Base-by-base conservation (phyloP, 2,113 vertebrate genomes). In the Chlorocebus sabaeus region DNA sequence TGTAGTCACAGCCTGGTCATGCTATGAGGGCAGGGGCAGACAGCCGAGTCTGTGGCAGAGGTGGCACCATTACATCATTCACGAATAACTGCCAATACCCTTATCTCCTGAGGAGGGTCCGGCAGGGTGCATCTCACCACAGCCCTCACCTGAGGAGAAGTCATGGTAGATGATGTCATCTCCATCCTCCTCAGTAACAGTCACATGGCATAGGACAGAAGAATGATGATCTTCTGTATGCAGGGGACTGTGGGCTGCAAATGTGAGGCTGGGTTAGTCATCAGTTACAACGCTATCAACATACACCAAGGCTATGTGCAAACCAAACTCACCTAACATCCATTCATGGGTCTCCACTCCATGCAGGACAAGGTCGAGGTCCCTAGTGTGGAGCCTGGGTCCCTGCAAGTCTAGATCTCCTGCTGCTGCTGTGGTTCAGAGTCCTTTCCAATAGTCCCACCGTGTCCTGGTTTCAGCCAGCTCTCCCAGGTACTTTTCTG, bases 161-260 rank as follows among this genome's bases (percentile, higher is more conserved):
- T 99, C 99, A 98, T 99, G 99, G 98, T 99, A 99, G 97, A 99
- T 99, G 1, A 99, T 99, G 79, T 98, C 99, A 50, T 99, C 97
- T 38, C 98, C 99, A 64, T 99, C 99, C 97, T 99, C 99, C 98
- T 99, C 99, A 0, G 99, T 99, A 93, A 99, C 99, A 1, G 99
- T 99, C 0, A 99, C 99, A 97, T 99, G 99, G 98, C 99, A 99
- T 92, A 99, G 99, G 0, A 99, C 99, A 99, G 99, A 98, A 99
- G 99, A 1, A 99, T 99, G 93, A 99, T 98, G 98, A 99, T 99
- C 97, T 99, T 99, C 82, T 99, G 99, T 93, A 99, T 99, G 89
- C 99, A 99, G 13, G 99, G 98, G 0, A 99, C 99, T 76, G 99
- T 99, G 38, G 99, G 99, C 99, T 99, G 96, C 35, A 98, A 80